phyloP scores from a whole-genome alignment of 2,888 invertebrate genomes.

The Cactoblastis cactorum region DNA sequence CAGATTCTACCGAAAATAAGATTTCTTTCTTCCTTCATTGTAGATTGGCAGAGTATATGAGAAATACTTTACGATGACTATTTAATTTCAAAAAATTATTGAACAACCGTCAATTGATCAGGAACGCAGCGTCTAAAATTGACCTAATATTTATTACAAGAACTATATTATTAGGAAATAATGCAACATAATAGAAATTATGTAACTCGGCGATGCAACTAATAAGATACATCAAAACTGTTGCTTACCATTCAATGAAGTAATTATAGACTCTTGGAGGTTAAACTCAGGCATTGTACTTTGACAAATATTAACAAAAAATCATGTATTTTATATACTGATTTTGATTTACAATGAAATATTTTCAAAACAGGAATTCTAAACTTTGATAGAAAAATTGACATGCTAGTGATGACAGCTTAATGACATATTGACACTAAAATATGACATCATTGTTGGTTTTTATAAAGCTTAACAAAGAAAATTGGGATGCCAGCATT shows the following conservation, averaged over 20 bases:
- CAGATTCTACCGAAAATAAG: slow-evolving; percentile 43
- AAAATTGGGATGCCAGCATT: too few relatives aligned
- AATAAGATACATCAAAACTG: slow-evolving; percentile 15
- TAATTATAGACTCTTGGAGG: slow-evolving; percentile 58
- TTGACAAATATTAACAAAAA: not conserved
- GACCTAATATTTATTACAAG: slow-evolving; percentile 60
- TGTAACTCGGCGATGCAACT: slow-evolving; percentile 47
- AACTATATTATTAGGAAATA: slow-evolving; percentile 33
- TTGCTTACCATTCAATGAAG: slow-evolving; percentile 58
- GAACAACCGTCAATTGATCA: slow-evolving; percentile 38
- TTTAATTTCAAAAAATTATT: slow-evolving; percentile 29
- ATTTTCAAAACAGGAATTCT: slow-evolving; percentile 13
- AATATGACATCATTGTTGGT: slow-evolving; percentile 1
- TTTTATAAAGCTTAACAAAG: too few relatives aligned
- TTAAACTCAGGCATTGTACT: slow-evolving; percentile 59
- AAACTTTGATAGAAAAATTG: slow-evolving; percentile 13
- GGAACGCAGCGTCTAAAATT: slow-evolving; percentile 65
- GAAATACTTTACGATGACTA: slow-evolving; percentile 9
- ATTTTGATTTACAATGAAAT: not conserved
- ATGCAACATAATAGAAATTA: slow-evolving; percentile 58
- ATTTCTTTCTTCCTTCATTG: slow-evolving; percentile 40
- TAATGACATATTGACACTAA: slow-evolving; percentile 6
- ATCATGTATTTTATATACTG: not conserved
- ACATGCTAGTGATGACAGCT: not conserved
- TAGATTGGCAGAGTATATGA: not conserved